Evolutionary conservation across 2,113 vertebrate genomes (phyloP).

Genomic region (Furnarius figulus): DNA sequence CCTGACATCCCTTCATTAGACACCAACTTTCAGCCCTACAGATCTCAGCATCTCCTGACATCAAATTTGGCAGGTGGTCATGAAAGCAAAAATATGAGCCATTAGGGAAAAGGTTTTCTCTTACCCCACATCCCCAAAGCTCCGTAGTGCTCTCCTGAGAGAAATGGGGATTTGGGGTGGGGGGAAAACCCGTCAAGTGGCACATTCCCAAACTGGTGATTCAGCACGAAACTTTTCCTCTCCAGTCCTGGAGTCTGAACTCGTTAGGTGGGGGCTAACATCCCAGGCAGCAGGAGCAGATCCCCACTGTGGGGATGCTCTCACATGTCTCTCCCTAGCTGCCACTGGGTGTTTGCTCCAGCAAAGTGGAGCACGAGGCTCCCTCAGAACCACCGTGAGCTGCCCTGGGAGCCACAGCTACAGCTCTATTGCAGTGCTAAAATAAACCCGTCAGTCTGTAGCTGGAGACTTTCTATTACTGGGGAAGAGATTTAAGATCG

Average conservation of each 20-base stretch:
- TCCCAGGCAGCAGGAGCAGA: fast-evolving
- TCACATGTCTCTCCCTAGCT: fast-evolving
- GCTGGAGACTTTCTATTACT: background rate
- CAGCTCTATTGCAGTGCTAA: fast-evolving
- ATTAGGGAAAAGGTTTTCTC: background rate
- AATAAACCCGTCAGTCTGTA: fast-evolving
- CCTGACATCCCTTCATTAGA: background rate
- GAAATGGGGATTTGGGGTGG: background rate
- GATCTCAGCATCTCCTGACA: background rate
- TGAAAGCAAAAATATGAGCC: background rate
- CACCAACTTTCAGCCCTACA: background rate
- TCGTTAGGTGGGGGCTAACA: fast-evolving
- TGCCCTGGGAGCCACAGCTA: background rate
- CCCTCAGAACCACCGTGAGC: fast-evolving
- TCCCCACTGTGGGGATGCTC: fast-evolving
- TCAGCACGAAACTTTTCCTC: background rate
- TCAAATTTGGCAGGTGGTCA: background rate
- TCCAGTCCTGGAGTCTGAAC: background rate
- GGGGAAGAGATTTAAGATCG: background rate
- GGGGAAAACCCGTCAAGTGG: background rate
- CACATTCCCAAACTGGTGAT: fast-evolving
- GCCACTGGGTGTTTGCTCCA: fast-evolving
- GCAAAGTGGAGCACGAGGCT: fast-evolving
- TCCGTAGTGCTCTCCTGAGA: fast-evolving
- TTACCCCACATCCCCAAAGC: background rate